A percentile compares a stretch with the other conserved stretches of the same genome.
These are phyloP conservation scores for Operophtera brumata DNA, from an alignment of 2,888 invertebrate species.

Conservation along the genomic window DNA sequence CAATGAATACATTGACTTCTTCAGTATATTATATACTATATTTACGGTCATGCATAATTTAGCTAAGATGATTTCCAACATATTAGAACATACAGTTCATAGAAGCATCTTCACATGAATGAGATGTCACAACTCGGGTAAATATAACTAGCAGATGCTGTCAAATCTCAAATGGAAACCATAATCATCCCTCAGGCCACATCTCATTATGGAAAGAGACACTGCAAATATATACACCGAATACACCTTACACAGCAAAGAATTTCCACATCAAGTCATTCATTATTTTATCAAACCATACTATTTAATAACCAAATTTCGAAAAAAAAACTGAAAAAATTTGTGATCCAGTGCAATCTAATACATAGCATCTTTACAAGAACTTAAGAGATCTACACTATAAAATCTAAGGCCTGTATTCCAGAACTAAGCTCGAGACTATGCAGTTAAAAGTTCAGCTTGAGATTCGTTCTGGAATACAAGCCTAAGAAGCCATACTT, in stretches of 20 bases:
- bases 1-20: slow-evolving; percentile 34
- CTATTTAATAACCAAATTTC: not conserved
- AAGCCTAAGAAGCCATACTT: slow-evolving; percentile 14
- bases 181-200: too few relatives aligned
- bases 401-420: slow-evolving; percentile 9
- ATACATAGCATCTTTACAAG: slow-evolving; percentile 19
- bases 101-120: not conserved
- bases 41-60: slow-evolving; percentile 6
- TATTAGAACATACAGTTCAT: not conserved
- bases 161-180: too few relatives aligned
- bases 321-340: not conserved
- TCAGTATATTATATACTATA: not conserved
- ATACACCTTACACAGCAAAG: too few relatives aligned
- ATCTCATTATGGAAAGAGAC: too few relatives aligned
- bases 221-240: too few relatives aligned
- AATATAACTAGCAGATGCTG: too few relatives aligned
- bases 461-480: too few relatives aligned
- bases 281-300: not conserved
- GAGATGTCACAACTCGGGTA: not conserved
- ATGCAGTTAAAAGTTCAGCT: too few relatives aligned
- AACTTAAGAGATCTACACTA: slow-evolving; percentile 13
- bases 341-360: slow-evolving; percentile 18
- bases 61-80: not conserved
- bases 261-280: not conserved
- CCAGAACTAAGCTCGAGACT: too few relatives aligned